Base-by-base conservation (phyloP, 2,888 invertebrate genomes). In the Pilophorus perplexus region DNA sequence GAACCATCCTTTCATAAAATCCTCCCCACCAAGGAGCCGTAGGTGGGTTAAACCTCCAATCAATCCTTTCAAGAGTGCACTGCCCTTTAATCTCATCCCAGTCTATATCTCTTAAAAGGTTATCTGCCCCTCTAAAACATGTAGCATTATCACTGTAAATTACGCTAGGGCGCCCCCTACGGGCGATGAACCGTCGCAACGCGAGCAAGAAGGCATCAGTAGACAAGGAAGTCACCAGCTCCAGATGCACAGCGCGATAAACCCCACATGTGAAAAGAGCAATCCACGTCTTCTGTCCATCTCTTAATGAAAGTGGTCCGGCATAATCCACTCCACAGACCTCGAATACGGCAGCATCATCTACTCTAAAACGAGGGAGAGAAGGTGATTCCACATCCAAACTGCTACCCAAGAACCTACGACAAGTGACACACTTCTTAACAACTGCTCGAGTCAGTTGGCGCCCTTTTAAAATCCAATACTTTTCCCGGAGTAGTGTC, bases 21-120 rank as follows among this genome's bases (percentile, higher is more conserved):
- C 78, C 77, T 50, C 77, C 77, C 76, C 75, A 76, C 78, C 78
- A 79, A 1, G 77, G 71, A 3, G 77, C 75, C 0, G 73, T 70
- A 3, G 76, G 77, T 4, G 76, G 75, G 54, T 75, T 78, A 66
- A 78, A 78, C 6, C 68, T 66, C 75, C 72, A 75, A 64, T 69
- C 71, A 71, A 69, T 71, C 54, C 52, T 68, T 16, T 71, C 40
- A 1, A 70, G 62, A 1, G 70, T 33, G 14, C 23, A 22, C 3
- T 22, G 25, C 14, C 33, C 33, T n/a, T 10, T 18, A 16, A 64
- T 50, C n/a, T n/a, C 69, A 68, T 28, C 67, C 70, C 80, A 80
- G 68, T 81, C 80, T 1, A 81, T 78, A 74, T 80, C 79, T 69
- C 79, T 78, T 71, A 80, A 79, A n/a, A 79, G 74, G 69, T 74